phyloP scores from a whole-genome alignment of 2,888 invertebrate species.

The Polydrusus pterygomalis region DNA sequence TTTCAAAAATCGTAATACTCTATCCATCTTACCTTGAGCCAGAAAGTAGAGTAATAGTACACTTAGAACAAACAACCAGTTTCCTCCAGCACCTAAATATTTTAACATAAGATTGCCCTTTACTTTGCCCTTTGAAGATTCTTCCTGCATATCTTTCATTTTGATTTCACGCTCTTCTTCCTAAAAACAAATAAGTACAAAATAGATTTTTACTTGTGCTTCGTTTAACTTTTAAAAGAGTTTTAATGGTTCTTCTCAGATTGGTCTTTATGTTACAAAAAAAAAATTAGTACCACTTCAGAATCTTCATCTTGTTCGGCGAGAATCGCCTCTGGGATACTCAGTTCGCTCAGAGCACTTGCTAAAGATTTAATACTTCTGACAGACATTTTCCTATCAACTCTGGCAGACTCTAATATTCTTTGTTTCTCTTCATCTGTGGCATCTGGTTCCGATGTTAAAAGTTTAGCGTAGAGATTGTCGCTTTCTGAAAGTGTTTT shows the following conservation, averaged over 20 bases:
- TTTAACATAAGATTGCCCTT: constrained; percentile 76
- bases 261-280: too few species aligned
- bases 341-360: constrained; percentile 69
- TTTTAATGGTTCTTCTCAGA: too few species aligned
- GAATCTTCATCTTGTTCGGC: constrained; percentile 68
- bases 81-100: constrained; percentile 76
- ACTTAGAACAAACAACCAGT: constrained; percentile 73
- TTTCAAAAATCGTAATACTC: too few species aligned
- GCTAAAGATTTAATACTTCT: constrained; percentile 65
- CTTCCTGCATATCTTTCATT: constrained; percentile 76
- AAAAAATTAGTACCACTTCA: constrained; percentile 35
- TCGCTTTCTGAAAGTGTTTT: constrained; percentile 71
- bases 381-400: constrained; percentile 65
- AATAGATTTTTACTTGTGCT: too few species aligned
- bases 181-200: constrained; percentile 17
- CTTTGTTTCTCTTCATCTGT: constrained; percentile 66
- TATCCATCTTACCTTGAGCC: constrained; percentile 72
- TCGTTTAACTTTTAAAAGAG: too few species aligned
- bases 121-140: constrained; percentile 76
- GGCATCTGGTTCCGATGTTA: constrained; percentile 69
- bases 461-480: constrained; percentile 73
- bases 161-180: constrained; percentile 63
- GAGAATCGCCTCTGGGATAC: constrained; percentile 68
- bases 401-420: constrained; percentile 61
- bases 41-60: constrained; percentile 75